Evolutionary conservation across 1,140 invertebrate species (phyloP).

Genomic region (Vanessa atalanta): DNA sequence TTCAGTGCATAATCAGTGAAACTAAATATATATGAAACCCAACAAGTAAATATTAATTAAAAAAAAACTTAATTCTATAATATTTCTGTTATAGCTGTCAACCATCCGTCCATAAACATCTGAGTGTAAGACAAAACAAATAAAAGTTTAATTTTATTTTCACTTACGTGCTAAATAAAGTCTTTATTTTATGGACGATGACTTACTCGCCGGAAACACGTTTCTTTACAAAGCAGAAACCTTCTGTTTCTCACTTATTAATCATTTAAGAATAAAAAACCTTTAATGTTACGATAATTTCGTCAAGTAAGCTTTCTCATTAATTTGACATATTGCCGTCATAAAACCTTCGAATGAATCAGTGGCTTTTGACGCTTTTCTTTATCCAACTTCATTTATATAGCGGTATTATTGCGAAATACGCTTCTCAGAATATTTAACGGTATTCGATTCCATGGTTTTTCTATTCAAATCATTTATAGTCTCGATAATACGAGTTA

Average conservation of each 20-base stretch:
- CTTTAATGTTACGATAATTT: constrained; percentile 25
- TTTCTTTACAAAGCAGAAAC: constrained; percentile 22
- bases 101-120: no score
- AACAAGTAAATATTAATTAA: no score
- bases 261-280: constrained; percentile 13
- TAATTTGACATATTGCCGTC: constrained; percentile 14
- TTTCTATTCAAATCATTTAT: constrained; percentile 27
- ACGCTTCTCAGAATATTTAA: constrained; percentile 24
- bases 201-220: constrained; percentile 12
- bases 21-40: no score
- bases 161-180: constrained; percentile 12
- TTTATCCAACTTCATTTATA: not conserved
- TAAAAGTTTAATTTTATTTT: not conserved
- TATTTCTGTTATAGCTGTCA: no score
- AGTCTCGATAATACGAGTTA: constrained; percentile 21
- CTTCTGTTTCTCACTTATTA: constrained; percentile 11
- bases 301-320: not conserved
- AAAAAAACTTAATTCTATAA: no score
- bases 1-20: no score
- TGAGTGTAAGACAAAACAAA: no score
- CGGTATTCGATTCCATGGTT: constrained; percentile 17
- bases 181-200: constrained; percentile 8
- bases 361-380: constrained; percentile 5
- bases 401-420: constrained; percentile 8
- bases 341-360: constrained; percentile 1